These are phyloP conservation scores for Rhagonycha lutea DNA, from an alignment of 2,888 invertebrate species.

Conservation along the genomic window DNA sequence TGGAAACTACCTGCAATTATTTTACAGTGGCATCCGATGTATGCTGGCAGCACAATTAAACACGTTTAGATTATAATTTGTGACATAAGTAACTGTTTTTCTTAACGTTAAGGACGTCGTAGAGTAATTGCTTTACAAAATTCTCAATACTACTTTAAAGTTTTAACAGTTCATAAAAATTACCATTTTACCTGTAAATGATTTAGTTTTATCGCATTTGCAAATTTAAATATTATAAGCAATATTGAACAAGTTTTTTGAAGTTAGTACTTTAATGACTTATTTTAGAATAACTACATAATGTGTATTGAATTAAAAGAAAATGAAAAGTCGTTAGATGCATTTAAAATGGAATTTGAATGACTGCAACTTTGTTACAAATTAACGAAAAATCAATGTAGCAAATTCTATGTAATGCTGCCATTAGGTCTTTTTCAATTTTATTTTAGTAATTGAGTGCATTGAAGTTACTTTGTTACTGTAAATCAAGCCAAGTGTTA, in stretches of 20 bases:
- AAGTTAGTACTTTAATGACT: background rate
- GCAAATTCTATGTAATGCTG: background rate
- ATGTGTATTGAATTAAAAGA: background rate
- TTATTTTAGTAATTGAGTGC: conserved; percentile 12
- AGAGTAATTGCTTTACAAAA: background rate
- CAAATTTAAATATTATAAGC: background rate
- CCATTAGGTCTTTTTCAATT: background rate
- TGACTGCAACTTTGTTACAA: background rate
- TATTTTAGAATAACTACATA: background rate
- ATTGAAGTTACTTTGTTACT: conserved; percentile 14
- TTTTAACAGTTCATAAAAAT: background rate
- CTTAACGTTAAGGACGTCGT: background rate
- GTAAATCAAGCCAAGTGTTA: conserved; percentile 11
- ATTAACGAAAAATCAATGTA: background rate
- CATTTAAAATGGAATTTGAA: background rate
- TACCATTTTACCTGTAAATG: background rate
- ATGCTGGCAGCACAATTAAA: too few relatives aligned
- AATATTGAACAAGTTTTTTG: too few relatives aligned
- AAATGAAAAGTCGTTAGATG: background rate
- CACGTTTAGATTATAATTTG: too few relatives aligned
- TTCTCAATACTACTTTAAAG: background rate
- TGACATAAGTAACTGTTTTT: background rate
- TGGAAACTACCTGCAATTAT: too few relatives aligned
- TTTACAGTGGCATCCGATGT: too few relatives aligned
- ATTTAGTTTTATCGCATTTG: background rate